Evolutionary conservation across 2,888 invertebrate genomes (phyloP).

Genomic region (Rhagium mordax): DNA sequence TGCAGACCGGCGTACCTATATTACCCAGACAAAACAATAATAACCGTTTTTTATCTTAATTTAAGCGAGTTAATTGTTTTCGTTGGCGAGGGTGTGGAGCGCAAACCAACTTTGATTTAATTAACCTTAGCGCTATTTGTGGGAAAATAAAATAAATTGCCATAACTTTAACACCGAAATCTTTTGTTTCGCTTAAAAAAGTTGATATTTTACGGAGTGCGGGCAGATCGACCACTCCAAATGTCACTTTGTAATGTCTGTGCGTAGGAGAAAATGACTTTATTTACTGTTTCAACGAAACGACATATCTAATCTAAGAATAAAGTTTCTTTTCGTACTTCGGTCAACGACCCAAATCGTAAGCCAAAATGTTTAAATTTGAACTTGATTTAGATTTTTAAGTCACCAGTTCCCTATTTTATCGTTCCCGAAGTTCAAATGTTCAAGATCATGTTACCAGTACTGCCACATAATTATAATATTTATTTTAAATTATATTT

Average conservation of each 20-base stretch:
- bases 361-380: constrained; percentile 47
- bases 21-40: constrained; percentile 33
- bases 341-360: constrained; percentile 51
- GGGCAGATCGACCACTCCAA: constrained; percentile 14
- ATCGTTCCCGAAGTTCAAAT: constrained; percentile 46
- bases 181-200: constrained; percentile 28
- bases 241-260: constrained; percentile 21
- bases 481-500: no score
- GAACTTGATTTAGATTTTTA: constrained; percentile 52
- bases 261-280: constrained; percentile 45
- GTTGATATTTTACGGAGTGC: constrained; percentile 19
- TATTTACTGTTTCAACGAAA: constrained; percentile 43
- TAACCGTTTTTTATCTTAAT: constrained; percentile 38
- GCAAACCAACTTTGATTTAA: constrained; percentile 28
- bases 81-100: constrained; percentile 41
- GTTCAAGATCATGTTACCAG: constrained; percentile 38
- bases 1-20: no score
- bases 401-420: constrained; percentile 40
- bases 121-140: constrained; percentile 9
- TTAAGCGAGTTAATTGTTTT: constrained; percentile 42
- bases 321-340: constrained; percentile 48
- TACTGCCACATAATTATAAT: no score
- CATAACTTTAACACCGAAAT: constrained; percentile 22
- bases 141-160: constrained; percentile 1
- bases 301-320: constrained; percentile 46